These are phyloP conservation scores for Cremastinae sp. DNA, from an alignment of 2,888 invertebrate genomes.

Conservation along the genomic window DNA sequence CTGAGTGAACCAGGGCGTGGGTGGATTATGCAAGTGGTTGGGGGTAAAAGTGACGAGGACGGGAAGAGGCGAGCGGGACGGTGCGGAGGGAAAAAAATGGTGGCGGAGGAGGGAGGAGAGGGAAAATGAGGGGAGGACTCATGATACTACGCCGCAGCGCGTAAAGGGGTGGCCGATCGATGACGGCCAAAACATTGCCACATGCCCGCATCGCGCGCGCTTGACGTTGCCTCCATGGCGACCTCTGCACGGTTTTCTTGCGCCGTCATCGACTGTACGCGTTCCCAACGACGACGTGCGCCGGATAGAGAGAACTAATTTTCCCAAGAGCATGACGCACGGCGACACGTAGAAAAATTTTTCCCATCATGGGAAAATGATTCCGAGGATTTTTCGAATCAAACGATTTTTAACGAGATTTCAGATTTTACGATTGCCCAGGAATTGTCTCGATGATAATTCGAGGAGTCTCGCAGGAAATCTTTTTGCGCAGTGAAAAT, in stretches of 20 bases:
- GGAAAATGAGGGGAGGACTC: constrained; percentile 62
- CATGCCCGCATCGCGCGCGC: constrained; percentile 73
- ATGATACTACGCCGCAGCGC: constrained; percentile 75
- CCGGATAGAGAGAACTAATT: constrained; percentile 30
- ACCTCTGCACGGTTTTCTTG: constrained; percentile 46
- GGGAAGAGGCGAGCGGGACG: constrained; percentile 12
- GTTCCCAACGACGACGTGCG: not conserved
- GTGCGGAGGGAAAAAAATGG: constrained; percentile 37
- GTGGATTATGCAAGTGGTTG: constrained; percentile 74
- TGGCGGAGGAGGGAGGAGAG: constrained; percentile 30
- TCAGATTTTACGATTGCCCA: too few relatives aligned
- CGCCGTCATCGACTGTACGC: constrained; percentile 36
- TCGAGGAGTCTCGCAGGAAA: too few relatives aligned
- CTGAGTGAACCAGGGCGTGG: constrained; percentile 77
- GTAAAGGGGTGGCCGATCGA: constrained; percentile 75
- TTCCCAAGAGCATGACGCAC: constrained; percentile 44
- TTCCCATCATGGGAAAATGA: too few relatives aligned
- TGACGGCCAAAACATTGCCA: constrained; percentile 80
- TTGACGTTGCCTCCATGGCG: constrained; percentile 44
- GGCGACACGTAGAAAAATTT: too few relatives aligned
- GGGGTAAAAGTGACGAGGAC: constrained; percentile 34
- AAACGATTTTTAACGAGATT: too few relatives aligned
- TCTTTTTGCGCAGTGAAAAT: too few relatives aligned
- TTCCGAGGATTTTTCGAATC: too few relatives aligned
- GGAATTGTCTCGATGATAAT: too few relatives aligned